These are phyloP conservation scores for Matsumurasca onukii DNA, from an alignment of 1,140 invertebrate genomes.

Conservation along the genomic window DNA sequence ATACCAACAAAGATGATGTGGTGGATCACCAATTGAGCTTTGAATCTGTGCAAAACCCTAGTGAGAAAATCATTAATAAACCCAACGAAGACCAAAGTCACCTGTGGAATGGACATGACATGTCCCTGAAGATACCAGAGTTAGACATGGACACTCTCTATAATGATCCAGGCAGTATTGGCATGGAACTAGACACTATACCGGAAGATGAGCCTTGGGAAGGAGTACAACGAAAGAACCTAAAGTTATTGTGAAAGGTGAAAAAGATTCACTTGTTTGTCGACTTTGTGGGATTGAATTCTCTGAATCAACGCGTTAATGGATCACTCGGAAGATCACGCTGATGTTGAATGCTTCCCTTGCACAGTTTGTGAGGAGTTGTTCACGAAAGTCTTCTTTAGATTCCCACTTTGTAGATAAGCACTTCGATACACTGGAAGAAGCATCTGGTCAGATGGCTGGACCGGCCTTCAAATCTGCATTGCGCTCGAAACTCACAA, in stretches of 20 bases:
- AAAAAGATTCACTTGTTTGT: conserved; percentile 26
- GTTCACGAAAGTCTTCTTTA: conserved; percentile 32
- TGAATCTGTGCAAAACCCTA: not conserved
- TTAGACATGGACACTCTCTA: conserved; percentile 32
- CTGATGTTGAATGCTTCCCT: conserved; percentile 29
- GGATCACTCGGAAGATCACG: conserved; percentile 34
- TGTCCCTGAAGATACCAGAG: conserved; percentile 22
- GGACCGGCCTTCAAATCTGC: conserved; percentile 29
- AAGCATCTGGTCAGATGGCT: conserved; percentile 33
- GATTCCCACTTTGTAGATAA: conserved; percentile 34
- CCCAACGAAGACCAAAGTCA: conserved; percentile 17
- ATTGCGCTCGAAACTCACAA: conserved; percentile 20
- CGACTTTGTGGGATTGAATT: conserved; percentile 34
- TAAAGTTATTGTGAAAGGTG: conserved; percentile 13
- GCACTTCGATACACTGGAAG: not conserved
- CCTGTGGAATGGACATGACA: conserved; percentile 25
- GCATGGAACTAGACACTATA: conserved; percentile 31
- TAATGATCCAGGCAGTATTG: conserved; percentile 29
- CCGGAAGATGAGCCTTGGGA: conserved; percentile 32
- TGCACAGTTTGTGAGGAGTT: conserved; percentile 33
- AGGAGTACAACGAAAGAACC: not conserved
- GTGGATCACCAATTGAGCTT: too few species aligned
- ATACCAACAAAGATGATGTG: too few species aligned
- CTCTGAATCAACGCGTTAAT: conserved; percentile 23
- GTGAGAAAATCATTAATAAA: too few species aligned